Percentiles rank a stretch among this genome's conserved stretches.
These are phyloP conservation scores for Tenebrosternarchus preto DNA, from an alignment of 2,113 vertebrate species.

Conservation along the genomic window DNA sequence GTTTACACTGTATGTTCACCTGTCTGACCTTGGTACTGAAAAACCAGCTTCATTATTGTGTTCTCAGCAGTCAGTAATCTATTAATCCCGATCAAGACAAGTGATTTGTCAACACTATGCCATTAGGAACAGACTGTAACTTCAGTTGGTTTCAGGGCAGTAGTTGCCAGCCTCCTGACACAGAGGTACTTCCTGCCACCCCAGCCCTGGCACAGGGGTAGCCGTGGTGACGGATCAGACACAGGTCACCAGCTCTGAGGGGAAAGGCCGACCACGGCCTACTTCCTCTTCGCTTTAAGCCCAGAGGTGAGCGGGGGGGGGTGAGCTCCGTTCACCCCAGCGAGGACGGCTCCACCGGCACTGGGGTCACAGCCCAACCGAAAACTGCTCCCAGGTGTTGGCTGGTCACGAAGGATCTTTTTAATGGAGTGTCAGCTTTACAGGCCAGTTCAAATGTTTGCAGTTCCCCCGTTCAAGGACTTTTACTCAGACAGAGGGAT, in stretches of 20 bases:
- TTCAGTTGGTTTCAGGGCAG: constrained; percentile 18
- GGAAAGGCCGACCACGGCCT: neutral
- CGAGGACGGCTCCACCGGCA: neutral
- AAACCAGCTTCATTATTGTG: neutral
- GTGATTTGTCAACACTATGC: constrained; percentile 56
- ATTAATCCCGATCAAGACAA: constrained; percentile 44
- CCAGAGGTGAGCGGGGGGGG: too few relatives aligned
- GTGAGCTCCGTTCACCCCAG: neutral
- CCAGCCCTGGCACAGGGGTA: constrained; percentile 14
- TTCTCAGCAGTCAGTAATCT: constrained; percentile 28
- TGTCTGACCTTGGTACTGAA: constrained; percentile 42
- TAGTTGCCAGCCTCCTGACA: constrained; percentile 45
- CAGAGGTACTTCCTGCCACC: constrained; percentile 47
- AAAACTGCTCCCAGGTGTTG: constrained; percentile 72
- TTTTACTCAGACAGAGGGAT: constrained; percentile 48
- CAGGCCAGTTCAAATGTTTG: constrained; percentile 64
- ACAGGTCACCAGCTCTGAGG: constrained; percentile 36
- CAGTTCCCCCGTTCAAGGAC: constrained; percentile 59
- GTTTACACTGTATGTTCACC: neutral
- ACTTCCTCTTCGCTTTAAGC: too few relatives aligned
- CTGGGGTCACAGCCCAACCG: constrained; percentile 68
- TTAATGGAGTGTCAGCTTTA: constrained; percentile 78
- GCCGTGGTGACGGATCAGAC: constrained; percentile 38
- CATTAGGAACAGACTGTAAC: constrained; percentile 43
- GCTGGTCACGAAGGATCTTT: constrained; percentile 70